Base-by-base conservation (phyloP, 1,140 invertebrate genomes). In the Theocolax elegans region DNA sequence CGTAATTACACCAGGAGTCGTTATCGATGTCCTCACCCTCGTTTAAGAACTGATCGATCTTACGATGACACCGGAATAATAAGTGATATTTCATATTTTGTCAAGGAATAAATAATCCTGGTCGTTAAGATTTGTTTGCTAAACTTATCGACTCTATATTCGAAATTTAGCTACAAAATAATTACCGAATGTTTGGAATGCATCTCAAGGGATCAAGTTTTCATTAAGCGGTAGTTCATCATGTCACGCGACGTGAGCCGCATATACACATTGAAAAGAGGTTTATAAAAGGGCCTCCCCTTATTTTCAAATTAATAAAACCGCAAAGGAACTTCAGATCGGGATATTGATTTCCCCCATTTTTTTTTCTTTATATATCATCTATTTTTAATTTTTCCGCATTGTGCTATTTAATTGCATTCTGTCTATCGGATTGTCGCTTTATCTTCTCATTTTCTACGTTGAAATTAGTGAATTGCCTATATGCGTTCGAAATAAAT, bases 211-310 rank as follows among this genome's bases (percentile, higher is more conserved):
- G 46, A 68, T 68, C 56, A 53, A 51, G 35, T 53, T 44, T 60
- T 68, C 67, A 60, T 62, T 60, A 51, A 51, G 21, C 56, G 12
- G 4, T 12, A 40, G 56, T 60, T 49, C 23, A 60, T 68, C 48
- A 60, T 9, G 66, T 54, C 21, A 35, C 35, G n/a, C 21, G 23
- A 68, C 54, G 29, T 38, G 46, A 60, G 31, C 13, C 42, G 19
- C 67, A 60, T 60, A 25, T 35, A 35, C 31, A 35, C 23, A 31
- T 31, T n/a, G 6, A 29, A 63, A 49, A 53, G 38, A 54, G 51
- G 31, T 29, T 54, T 54, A 53, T n/a, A 2, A 25, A 17, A 6
- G 31, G 4, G 10, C 31, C 31, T 35, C 31, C 10, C 10, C 31
- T 35, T 10, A 6, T 35, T 35, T 35, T 35, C 31, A 35, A 35